Base-by-base conservation (phyloP, 2,888 invertebrate species). In the Polydrusus cervinus region DNA sequence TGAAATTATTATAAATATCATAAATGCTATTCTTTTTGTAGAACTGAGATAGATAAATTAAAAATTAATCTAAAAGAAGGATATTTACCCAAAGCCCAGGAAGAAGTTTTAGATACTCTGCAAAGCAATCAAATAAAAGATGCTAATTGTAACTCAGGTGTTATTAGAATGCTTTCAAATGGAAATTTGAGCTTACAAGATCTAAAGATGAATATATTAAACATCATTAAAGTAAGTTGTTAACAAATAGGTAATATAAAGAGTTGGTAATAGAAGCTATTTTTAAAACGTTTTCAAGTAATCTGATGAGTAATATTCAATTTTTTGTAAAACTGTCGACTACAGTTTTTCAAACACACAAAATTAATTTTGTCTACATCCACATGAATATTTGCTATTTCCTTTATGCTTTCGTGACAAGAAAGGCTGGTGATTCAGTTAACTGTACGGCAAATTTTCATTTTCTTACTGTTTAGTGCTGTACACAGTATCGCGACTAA, bases 171-270 rank as follows among this genome's bases (percentile, higher is more conserved):
- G 25, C 11, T 53, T 25, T 25, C 25, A 25, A 25, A 7, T 2
- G 13, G n/a, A 9, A 55, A 55, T 14, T 55, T 14, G 16, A 61
- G 8, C 14, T n/a, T 76, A 5, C 69, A 76, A 11, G 34, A 57
- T 11, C 11, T 76, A n/a, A 68, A 65, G 20, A 43, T 69, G 13
- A 45, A 69, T 43, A 65, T 76, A 25, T 13, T 76, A 9, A 64
- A 69, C 20, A 53, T 76, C 8, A 40, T 76, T 53, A 40, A 18
- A n/a, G 76, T 76, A 69, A 64, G 64, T 67, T 16, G 10, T 16
- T 14, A 8, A 57, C 7, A 30, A 57, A n/a, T 57, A 30, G n/a
- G n/a, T n/a, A n/a, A n/a, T 18, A 13, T 55, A 34, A 20, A 14
- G 3, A 25, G 25, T 5, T 25, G 5, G 1, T 25, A 25, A 25